Base-by-base conservation (phyloP, 2,888 invertebrate genomes). In the Merodon equestris region DNA sequence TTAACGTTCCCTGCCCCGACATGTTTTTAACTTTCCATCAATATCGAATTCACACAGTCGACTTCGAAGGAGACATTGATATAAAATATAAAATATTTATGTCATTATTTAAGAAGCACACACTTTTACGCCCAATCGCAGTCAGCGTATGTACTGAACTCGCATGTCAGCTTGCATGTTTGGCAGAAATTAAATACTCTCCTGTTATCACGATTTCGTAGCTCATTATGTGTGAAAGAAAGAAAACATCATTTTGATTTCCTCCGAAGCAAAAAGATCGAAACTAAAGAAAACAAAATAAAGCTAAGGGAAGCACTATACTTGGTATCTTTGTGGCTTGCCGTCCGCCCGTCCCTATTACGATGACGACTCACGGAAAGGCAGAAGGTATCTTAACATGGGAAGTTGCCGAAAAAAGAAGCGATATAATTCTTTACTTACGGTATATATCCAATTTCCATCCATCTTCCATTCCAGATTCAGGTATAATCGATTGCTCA, bases 381-480 rank as follows among this genome's bases (percentile, higher is more conserved):
- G 27, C 7, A 4, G 27, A 27, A 27, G 3, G 27, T 4, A 27
- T 27, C 2, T 27, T 4, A 27, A 27, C 2, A 7, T 27, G 27
- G 27, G 7, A 27, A 27, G 27, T 27, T 4, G 27, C 3, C 7
- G 27, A 7, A 27, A 27, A 7, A n/a, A 40, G 3, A 17, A 60
- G 36, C 38, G 10, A 40, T 27, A 47, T 60, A 40, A 58, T 73
- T 64, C 73, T 82, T 56, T 82, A 93, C 96, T 95, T 90, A 96
- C 96, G 96, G 87, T 95, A 92, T 84, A 96, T 94, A 89, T 94
- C 93, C 84, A 96, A 91, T 87, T 93, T 93, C 94, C 95, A 95
- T 74, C 92, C 92, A 85, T 95, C 94, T 88, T 95, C 94, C 83
- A 94, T 91, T 42, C 93, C 92, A 45, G 94, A 93, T 85, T 93